Base-by-base conservation (phyloP, 1,140 invertebrate species). In the Drosophila punjabiensis region DNA sequence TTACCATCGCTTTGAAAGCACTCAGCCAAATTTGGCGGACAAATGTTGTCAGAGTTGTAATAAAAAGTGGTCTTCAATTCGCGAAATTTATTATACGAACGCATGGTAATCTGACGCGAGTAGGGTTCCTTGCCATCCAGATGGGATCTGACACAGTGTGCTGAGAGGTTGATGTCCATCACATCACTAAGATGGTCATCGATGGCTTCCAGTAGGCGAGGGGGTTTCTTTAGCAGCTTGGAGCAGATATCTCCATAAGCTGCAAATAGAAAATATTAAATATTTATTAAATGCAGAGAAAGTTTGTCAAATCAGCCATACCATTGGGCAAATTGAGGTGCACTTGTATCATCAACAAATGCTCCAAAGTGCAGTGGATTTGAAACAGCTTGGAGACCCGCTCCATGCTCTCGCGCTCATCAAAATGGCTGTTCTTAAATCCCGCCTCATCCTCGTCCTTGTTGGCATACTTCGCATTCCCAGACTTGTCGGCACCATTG, bases 361-460 rank as follows among this genome's bases (percentile, higher is more conserved):
- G 92, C 67, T 93, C 93, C 59, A 93, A 43, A 3, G 82, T 81
- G 52, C 90, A 85, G 52, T 93, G 92, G 13, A 92, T 85, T 76
- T 92, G 93, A 16, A 92, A 81, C 10, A 93, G 39, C 52, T 87
- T 86, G 9, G 92, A 82, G 3, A 93, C 39, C 6, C 65, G 63
- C 24, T 64, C 53, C 52, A 81, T 61, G 37, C 78, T 87, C 50
- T 93, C 91, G 1, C 63, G 64, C 55, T 85, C 78, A 73, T 87
- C 79, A 41, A 93, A 93, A n/a, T 68, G 76, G 14, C 92, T 93
- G 62, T 93, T 93, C 41, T 90, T 92, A 32, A 93, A 91, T 4
- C 85, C 92, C 18, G 67, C 35, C 6, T 53, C 37, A 39, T 93
- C 86, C 16, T 73, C 80, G 28, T 76, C 73, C 33, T 24, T 16